A percentile compares a stretch with the other conserved stretches of the same genome.
Evolutionary conservation across 2,113 vertebrate species (phyloP).

Genomic region (Peromyscus polionotus): DNA sequence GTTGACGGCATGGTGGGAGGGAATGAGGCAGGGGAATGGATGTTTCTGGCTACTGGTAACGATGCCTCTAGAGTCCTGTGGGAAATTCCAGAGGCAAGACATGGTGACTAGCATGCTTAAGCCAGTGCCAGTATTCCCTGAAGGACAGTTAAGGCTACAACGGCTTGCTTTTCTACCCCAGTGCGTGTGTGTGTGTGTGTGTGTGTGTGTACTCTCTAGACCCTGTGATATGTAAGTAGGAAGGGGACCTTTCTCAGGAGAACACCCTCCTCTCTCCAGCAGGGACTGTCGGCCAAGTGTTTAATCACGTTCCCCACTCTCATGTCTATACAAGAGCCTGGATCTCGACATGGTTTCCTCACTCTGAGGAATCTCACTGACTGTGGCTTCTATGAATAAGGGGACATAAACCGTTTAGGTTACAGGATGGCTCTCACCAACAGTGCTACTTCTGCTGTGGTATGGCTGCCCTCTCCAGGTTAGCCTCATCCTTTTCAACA

Average conservation of each 20-base stretch:
- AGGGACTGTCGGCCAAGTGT: accelerated
- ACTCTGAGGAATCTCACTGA: not conserved
- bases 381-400: accelerated
- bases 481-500: not conserved
- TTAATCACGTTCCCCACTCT: no score
- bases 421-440: not conserved
- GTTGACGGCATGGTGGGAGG: no score
- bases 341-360: not conserved
- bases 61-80: not conserved
- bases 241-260: not conserved
- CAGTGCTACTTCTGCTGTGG: accelerated
- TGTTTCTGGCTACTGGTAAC: no score
- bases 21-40: no score
- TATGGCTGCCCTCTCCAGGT: accelerated
- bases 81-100: not conserved
- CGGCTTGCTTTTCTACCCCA: not conserved
- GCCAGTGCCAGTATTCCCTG: not conserved
- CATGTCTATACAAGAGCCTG: not conserved
- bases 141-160: accelerated
- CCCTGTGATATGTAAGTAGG: not conserved
- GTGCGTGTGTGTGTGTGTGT: no score
- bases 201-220: not conserved
- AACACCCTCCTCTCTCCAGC: accelerated
- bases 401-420: not conserved
- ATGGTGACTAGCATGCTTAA: accelerated